Percentiles rank a stretch among this genome's conserved stretches.
phyloP scores from a whole-genome alignment of 2,113 vertebrate species.

The Bungarus multicinctus region DNA sequence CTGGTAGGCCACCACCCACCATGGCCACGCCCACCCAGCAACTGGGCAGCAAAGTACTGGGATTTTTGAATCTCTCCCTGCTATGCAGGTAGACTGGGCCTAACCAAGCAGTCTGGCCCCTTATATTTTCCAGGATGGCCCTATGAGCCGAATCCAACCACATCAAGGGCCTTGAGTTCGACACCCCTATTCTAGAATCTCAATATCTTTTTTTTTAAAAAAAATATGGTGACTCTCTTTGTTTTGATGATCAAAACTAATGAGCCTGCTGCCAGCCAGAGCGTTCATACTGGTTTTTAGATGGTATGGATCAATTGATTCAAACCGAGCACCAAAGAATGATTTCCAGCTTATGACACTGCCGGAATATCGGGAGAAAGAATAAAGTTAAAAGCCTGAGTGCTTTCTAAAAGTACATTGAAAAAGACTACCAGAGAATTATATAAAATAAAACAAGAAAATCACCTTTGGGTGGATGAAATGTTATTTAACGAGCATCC shows the following conservation, averaged over 20 bases:
- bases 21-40: too few species aligned
- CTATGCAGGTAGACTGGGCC: too few species aligned
- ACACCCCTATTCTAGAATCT: background rate
- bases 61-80: too few species aligned
- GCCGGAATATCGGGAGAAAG: background rate
- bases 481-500: background rate
- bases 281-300: background rate
- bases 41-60: too few species aligned
- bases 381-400: background rate
- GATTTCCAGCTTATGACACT: background rate
- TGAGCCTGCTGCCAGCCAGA: background rate
- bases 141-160: too few species aligned
- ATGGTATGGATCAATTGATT: background rate
- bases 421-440: background rate
- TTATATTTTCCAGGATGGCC: too few species aligned
- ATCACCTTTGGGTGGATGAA: background rate
- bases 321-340: background rate
- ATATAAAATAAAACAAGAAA: background rate
- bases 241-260: background rate
- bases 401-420: background rate
- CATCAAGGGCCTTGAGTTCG: too few species aligned
- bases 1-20: too few species aligned
- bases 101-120: too few species aligned
- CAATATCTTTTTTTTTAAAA: background rate
- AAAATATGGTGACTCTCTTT: background rate